Evolutionary conservation across 2,888 invertebrate genomes (phyloP).

Genomic region (Nymphalis c-album): DNA sequence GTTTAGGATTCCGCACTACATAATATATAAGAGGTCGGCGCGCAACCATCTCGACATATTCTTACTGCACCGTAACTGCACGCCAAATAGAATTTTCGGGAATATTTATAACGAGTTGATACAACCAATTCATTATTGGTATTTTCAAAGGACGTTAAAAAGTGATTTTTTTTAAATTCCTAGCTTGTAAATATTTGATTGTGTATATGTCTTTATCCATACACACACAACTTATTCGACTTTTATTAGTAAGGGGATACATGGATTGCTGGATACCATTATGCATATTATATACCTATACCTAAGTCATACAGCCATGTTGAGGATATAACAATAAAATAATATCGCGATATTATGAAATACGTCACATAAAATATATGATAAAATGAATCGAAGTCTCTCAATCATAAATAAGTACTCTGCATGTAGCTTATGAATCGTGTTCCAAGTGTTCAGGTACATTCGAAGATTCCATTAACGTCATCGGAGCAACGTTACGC

Average conservation of each 20-base stretch:
- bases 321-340: too few relatives aligned
- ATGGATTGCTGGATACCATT: too few relatives aligned
- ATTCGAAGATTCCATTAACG: conserved; percentile 25
- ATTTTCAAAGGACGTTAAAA: too few relatives aligned
- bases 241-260: too few relatives aligned
- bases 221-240: too few relatives aligned
- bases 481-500: conserved; percentile 14
- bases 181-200: too few relatives aligned
- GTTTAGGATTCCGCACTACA: conserved; percentile 42
- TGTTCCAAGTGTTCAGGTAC: conserved; percentile 18
- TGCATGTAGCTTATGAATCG: conserved; percentile 13
- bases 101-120: conserved; percentile 45
- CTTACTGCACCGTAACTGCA: conserved; percentile 59
- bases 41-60: conserved; percentile 60
- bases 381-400: background rate
- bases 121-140: background rate
- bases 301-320: too few relatives aligned
- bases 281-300: too few relatives aligned
- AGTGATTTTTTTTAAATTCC: too few relatives aligned
- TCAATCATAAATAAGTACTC: conserved; percentile 5
- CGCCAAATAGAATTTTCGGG: conserved; percentile 71
- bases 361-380: too few relatives aligned
- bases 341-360: too few relatives aligned
- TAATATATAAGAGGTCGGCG: conserved; percentile 38
- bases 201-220: too few relatives aligned